Conservation (phyloP, 2,888 invertebrate species). For the Drosophila infuscata region DNA sequence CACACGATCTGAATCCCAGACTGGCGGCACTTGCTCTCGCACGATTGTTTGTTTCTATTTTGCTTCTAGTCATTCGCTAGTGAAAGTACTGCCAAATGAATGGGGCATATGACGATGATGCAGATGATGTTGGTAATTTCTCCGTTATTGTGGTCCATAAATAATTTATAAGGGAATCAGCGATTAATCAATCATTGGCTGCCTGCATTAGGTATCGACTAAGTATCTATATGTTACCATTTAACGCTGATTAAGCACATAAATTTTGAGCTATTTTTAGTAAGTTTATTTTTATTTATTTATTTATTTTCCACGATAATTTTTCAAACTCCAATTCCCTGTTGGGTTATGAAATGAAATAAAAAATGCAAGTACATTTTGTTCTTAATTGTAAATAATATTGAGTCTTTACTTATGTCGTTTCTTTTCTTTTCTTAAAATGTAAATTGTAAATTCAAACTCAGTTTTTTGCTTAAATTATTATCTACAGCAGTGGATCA, state of each 20-base stretch:
- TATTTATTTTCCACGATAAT: not conserved
- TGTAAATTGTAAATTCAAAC: not conserved
- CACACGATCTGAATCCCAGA: slow-evolving; percentile 52
- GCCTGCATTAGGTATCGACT: not conserved
- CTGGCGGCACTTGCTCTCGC: slow-evolving; percentile 29
- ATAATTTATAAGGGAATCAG: not conserved
- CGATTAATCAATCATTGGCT: not conserved
- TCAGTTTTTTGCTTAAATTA: not conserved
- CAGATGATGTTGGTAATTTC: slow-evolving; percentile 25
- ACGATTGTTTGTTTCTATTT: slow-evolving; percentile 72
- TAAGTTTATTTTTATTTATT: too few species aligned
- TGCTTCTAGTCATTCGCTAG: slow-evolving; percentile 72
- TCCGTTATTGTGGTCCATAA: not conserved
- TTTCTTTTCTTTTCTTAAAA: not conserved
- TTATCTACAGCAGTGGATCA: not conserved
- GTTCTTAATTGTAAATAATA: not conserved
- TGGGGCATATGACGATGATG: slow-evolving; percentile 38
- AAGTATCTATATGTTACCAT: not conserved
- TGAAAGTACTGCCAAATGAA: slow-evolving; percentile 62
- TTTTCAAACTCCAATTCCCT: not conserved
- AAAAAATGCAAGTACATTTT: not conserved
- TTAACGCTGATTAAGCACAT: not conserved
- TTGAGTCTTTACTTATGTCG: not conserved
- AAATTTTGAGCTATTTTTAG: not conserved
- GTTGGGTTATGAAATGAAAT: not conserved